Evolutionary conservation across 2,113 vertebrate species (phyloP).

Genomic region (Galeopterus variegatus): DNA sequence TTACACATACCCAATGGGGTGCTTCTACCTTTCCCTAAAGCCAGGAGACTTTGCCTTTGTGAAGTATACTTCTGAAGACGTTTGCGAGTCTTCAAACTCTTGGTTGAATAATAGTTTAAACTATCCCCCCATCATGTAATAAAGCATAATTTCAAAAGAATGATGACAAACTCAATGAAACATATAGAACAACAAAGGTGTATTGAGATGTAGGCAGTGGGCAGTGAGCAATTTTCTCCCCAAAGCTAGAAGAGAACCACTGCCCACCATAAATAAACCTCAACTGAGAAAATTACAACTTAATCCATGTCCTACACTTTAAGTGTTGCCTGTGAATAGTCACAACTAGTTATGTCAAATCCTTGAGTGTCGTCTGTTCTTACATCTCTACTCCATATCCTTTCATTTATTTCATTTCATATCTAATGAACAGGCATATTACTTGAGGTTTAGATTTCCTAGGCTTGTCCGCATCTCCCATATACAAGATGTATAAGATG

Average conservation of each 20-base stretch:
- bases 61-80: neutral
- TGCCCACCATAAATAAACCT: neutral
- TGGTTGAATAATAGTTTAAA: neutral
- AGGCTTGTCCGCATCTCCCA: neutral
- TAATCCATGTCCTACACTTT: neutral
- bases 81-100: neutral
- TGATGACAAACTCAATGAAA: neutral
- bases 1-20: neutral
- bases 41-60: neutral
- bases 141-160: conserved; percentile 11
- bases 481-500: neutral
- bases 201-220: neutral
- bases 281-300: neutral
- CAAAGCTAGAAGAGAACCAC: neutral
- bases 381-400: neutral
- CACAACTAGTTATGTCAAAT: neutral
- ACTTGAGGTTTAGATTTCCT: conserved; percentile 4
- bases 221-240: neutral
- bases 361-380: neutral
- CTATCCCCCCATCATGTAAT: neutral
- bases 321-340: neutral
- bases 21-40: neutral
- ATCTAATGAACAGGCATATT: conserved; percentile 17
- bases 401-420: conserved; percentile 61
- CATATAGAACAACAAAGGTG: neutral